Base-by-base conservation (phyloP, 2,113 vertebrate genomes). In the Caretta caretta region DNA sequence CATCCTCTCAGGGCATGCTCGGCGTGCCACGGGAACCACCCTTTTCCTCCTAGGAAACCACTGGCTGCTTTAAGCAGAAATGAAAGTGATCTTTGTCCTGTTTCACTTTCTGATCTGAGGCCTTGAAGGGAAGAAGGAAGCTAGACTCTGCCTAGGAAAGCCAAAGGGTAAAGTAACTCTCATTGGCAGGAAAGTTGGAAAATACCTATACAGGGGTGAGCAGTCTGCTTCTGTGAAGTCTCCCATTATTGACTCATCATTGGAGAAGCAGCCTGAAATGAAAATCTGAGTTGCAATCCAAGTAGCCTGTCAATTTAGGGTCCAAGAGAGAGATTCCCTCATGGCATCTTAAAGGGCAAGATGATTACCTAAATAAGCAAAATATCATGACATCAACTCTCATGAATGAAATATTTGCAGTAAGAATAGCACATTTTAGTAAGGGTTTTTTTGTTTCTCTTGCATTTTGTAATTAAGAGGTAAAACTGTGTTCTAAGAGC, bases 381-480 rank as follows among this genome's bases (percentile, higher is more conserved):
- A 86, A 1, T 2, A 80, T 81, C 3, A 10, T 82, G 4, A 42
- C 83, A 49, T 6, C 1, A 53, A 1, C 69, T 19, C 1, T 75
- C 46, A 0, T 0, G 1, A 48, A 4, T 8, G 12, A n/a, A 76
- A 1, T 48, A 20, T 78, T 83, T 81, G 48, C 5, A 6, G 42
- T 49, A 56, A 22, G 54, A 76, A 1, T 83, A 46, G 50, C 22
- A 14, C 62, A 79, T 57, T 6, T 10, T 24, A 31, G 25, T 11
- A 31, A 54, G 8, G 8, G 1, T 46, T 49, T 62, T 65, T 46
- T 8, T 3, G n/a, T 84, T 72, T 72, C 7, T 75, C 42, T 35
- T 81, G 17, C 54, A 17, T 9, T 83, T 80, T 89, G 2, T 89
- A 22, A 16, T 4, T 84, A 42, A 5, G 35, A 29, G 48, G 19